These are phyloP conservation scores for Trogon surrucura DNA, from an alignment of 2,113 vertebrate genomes.

Conservation along the genomic window DNA sequence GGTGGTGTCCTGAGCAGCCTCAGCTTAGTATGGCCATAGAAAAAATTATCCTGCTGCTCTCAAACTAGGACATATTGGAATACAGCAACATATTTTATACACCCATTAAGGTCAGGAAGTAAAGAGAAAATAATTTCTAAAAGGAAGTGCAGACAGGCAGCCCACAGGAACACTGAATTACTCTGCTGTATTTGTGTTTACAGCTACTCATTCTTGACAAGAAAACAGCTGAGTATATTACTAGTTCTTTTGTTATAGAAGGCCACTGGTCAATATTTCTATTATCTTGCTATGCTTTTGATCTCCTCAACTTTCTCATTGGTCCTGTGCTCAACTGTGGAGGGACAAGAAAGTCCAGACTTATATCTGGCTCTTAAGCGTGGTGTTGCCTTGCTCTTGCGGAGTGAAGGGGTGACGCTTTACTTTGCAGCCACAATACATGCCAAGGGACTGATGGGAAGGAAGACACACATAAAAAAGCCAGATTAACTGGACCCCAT, in stretches of 20 bases:
- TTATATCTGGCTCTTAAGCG: not conserved
- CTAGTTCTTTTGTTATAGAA: not conserved
- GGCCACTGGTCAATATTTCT: not conserved
- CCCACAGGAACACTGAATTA: not conserved
- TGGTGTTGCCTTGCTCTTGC: not conserved
- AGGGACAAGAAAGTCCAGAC: not conserved
- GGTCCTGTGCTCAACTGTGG: not conserved
- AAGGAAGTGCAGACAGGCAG: not conserved
- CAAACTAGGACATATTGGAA: not conserved
- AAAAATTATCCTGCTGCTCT: too few relatives aligned
- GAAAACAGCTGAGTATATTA: too few relatives aligned
- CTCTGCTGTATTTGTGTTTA: not conserved
- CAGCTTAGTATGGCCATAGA: too few relatives aligned
- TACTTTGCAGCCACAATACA: not conserved
- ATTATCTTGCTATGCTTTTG: not conserved
- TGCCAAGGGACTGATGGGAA: not conserved
- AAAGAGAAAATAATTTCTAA: not conserved
- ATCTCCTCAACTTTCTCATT: not conserved
- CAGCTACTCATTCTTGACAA: not conserved
- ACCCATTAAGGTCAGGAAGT: not conserved
- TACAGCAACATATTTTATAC: not conserved
- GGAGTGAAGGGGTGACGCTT: not conserved
- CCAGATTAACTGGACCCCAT: not conserved
- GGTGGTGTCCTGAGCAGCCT: too few relatives aligned
- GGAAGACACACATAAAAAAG: not conserved